Evolutionary conservation across 2,797 vertebrate genomes (phyloP).

Genomic region (Knipowitschia caucasica): DNA sequence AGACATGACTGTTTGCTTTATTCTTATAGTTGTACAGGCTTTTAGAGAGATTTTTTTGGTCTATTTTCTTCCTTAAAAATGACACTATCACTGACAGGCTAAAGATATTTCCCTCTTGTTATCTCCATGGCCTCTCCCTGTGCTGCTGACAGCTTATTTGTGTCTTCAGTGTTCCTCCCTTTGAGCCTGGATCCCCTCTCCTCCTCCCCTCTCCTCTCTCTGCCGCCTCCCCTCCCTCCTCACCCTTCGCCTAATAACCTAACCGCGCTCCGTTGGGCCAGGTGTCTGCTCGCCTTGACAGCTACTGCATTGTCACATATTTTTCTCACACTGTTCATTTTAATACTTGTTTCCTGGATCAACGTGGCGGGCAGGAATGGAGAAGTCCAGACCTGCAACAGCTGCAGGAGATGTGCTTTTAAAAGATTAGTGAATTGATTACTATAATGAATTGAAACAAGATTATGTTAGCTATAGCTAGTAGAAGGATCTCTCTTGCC

Average conservation of each 20-base stretch:
- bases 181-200: constrained; percentile 21
- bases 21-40: constrained; percentile 2
- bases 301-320: constrained; percentile 3
- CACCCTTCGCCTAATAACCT: constrained; percentile 20
- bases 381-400: constrained; percentile 38
- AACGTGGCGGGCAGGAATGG: constrained; percentile 32
- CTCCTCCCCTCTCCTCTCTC: background rate
- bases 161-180: constrained; percentile 19
- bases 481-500: background rate
- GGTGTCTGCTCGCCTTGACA: constrained; percentile 33
- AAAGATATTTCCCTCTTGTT: constrained; percentile 28
- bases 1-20: background rate
- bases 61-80: constrained; percentile 20
- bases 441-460: too few relatives aligned
- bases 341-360: constrained; percentile 16
- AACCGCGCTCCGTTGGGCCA: constrained; percentile 23
- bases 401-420: constrained; percentile 31
- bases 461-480: too few relatives aligned
- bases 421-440: too few relatives aligned
- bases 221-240: background rate
- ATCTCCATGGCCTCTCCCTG: constrained; percentile 18
- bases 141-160: constrained; percentile 35
- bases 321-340: background rate
- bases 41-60: constrained; percentile 4
- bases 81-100: constrained; percentile 17